Evolutionary conservation across 2,113 vertebrate genomes (phyloP).

Genomic region (Mesitornis unicolor): DNA sequence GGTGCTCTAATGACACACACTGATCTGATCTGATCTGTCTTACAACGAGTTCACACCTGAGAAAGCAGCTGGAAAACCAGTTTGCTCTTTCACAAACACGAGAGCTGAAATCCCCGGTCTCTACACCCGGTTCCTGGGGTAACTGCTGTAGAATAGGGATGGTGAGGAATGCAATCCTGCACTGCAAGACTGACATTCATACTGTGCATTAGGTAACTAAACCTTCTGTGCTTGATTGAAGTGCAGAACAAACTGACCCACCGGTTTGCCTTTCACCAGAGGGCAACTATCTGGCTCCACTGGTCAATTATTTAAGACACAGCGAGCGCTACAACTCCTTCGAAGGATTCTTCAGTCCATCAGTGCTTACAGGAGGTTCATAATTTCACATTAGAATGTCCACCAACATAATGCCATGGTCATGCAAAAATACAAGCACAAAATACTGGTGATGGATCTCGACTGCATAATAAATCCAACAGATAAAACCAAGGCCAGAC

Average conservation of each 20-base stretch:
- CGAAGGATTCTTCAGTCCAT: background rate
- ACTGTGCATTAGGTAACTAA: background rate
- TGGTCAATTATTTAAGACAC: slow-evolving; percentile 19
- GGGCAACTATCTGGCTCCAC: background rate
- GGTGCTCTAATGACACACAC: background rate
- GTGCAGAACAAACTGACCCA: background rate
- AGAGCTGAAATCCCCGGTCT: background rate
- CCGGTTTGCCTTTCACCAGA: background rate
- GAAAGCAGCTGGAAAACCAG: background rate
- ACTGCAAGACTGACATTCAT: background rate
- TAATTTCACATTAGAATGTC: background rate
- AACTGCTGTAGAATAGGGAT: background rate
- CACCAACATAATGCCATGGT: background rate
- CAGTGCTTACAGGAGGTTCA: slow-evolving; percentile 5
- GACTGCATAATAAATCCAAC: background rate
- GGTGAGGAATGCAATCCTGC: background rate
- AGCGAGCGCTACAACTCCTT: background rate
- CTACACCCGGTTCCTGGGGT: background rate
- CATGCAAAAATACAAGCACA: background rate
- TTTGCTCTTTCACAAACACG: background rate
- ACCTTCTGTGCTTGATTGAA: background rate
- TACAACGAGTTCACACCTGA: background rate
- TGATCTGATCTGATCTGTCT: background rate
- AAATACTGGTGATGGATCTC: background rate
- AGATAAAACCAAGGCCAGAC: background rate